phyloP scores from a whole-genome alignment of 2,888 invertebrate species.

The Graphium colonna region DNA sequence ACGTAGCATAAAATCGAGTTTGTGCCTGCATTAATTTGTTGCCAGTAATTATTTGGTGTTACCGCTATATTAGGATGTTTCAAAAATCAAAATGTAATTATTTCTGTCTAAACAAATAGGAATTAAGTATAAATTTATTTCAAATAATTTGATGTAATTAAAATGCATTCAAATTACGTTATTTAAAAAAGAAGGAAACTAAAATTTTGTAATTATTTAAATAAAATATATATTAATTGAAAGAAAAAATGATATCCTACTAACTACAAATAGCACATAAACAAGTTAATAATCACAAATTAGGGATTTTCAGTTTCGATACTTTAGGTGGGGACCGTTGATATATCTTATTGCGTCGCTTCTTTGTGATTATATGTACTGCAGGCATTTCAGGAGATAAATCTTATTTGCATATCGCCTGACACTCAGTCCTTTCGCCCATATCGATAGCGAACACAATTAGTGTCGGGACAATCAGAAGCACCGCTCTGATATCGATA shows the following conservation, averaged over 20 bases:
- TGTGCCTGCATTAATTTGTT: constrained; percentile 38
- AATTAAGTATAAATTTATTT: too few species aligned
- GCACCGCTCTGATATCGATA: constrained; percentile 56
- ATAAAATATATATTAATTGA: neutral
- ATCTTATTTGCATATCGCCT: constrained; percentile 51
- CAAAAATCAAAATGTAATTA: too few species aligned
- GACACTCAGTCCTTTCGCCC: constrained; percentile 44
- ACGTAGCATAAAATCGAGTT: constrained; percentile 67
- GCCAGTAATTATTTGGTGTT: constrained; percentile 11
- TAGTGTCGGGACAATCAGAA: constrained; percentile 66
- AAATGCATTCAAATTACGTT: too few species aligned
- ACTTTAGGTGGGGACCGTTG: too few species aligned
- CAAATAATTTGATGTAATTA: too few species aligned
- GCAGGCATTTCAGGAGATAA: constrained; percentile 18
- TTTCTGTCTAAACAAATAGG: too few species aligned
- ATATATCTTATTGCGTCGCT: neutral
- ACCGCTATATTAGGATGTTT: too few species aligned
- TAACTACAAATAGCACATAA: too few species aligned
- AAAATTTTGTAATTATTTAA: constrained; percentile 1
- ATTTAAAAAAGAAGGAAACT: too few species aligned
- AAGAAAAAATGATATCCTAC: too few species aligned
- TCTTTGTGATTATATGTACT: constrained; percentile 3
- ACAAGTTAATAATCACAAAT: too few species aligned
- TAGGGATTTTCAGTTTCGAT: too few species aligned
- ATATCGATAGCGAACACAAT: constrained; percentile 64